Base-by-base conservation (phyloP, 2,888 invertebrate species). In the Mythimna impura region DNA sequence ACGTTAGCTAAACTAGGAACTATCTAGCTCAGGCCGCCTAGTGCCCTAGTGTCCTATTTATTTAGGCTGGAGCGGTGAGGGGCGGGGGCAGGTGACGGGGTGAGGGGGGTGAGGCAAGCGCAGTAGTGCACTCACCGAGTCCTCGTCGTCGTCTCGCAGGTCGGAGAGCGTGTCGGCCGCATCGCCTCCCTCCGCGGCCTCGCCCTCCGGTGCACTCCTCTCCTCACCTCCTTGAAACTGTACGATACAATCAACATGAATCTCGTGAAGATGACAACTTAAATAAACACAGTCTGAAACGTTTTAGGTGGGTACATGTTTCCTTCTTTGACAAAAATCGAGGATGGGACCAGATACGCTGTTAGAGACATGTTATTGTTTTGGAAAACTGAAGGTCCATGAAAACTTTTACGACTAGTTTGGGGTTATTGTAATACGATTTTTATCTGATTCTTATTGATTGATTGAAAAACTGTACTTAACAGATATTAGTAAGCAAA, bases 81-180 rank as follows among this genome's bases (percentile, higher is more conserved):
- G 80, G 77, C 66, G 81, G 84, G 76, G 77, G 72, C 3, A 30
- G 72, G 76, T 36, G 72, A 81, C 77, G 17, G 66, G 80, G 83
- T 77, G 73, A 77, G 72, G 78, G 78, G 73, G 76, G 40, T 76
- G 76, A 62, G 74, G 64, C 67, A 66, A 83, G 80, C 81, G 84
- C 85, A 87, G 84, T 88, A 91, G 91, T 91, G 93, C 91, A 92
- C 98, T 98, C 91, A 98, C 98, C 62, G 98, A 97, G 91, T 98
- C 97, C 91, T 97, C 97, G 80, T 96, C 96, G 86, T 97, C 96
- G 81, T 96, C 96, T 91, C 96, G 94, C 83, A 96, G 94, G 89
- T 96, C 96, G 89, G 96, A 96, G 86, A 96, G 94, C 83, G 94
- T 87, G 87, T 96, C 96, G 78, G 90, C 89, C 65, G 89, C 87